Percentiles rank a stretch among this genome's conserved stretches.
phyloP scores from a whole-genome alignment of 2,888 invertebrate genomes.

The Drosophila heteroneura region DNA sequence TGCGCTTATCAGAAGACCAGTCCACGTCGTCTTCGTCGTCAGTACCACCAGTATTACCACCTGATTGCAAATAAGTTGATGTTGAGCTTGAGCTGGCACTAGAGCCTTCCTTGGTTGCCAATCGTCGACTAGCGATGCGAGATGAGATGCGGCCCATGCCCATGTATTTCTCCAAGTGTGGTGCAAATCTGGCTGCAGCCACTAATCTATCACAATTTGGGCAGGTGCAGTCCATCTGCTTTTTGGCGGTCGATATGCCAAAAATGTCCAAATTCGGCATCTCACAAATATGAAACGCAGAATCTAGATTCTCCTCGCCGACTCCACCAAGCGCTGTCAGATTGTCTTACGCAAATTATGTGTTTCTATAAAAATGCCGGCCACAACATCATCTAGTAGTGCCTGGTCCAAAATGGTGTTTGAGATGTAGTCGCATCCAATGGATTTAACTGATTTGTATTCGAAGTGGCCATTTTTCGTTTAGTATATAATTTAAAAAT shows the following conservation, averaged over 20 bases:
- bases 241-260: slow-evolving; percentile 93
- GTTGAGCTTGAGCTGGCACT: slow-evolving; percentile 78
- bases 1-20: slow-evolving; percentile 91
- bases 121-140: slow-evolving; percentile 93
- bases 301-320: slow-evolving; percentile 86
- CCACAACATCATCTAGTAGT: slow-evolving; percentile 90
- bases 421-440: slow-evolving; percentile 24
- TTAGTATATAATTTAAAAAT: not conserved
- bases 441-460: slow-evolving; percentile 22
- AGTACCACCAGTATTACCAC: slow-evolving; percentile 87
- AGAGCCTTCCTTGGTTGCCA: slow-evolving; percentile 90
- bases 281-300: slow-evolving; percentile 88
- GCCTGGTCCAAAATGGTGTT: slow-evolving; percentile 86
- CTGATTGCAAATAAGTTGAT: slow-evolving; percentile 87
- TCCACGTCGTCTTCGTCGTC: slow-evolving; percentile 96
- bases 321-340: slow-evolving; percentile 89
- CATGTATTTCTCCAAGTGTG: slow-evolving; percentile 97
- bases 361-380: slow-evolving; percentile 91
- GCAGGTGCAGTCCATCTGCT: slow-evolving; percentile 89
- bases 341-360: slow-evolving; percentile 90
- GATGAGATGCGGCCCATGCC: slow-evolving; percentile 97
- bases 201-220: slow-evolving; percentile 86
- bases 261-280: slow-evolving; percentile 93
- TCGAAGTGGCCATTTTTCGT: slow-evolving; percentile 32
- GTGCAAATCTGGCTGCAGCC: slow-evolving; percentile 94